Evolutionary conservation across 1,140 invertebrate species (phyloP).

Genomic region (Nebria ingens): DNA sequence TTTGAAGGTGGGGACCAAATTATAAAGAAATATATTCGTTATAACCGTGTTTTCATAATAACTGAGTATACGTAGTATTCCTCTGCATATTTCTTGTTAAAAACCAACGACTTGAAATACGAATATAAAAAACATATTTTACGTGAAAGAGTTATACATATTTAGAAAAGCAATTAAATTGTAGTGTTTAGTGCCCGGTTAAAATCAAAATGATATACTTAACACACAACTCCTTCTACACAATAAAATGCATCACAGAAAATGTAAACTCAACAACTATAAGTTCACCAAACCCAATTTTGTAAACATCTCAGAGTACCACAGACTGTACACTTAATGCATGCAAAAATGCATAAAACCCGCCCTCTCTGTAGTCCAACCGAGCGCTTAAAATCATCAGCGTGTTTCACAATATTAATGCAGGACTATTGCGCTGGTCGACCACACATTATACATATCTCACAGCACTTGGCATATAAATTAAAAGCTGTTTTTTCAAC

Average conservation of each 20-base stretch:
- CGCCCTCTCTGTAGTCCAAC: background rate
- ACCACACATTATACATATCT: conserved; percentile 26
- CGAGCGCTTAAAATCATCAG: background rate
- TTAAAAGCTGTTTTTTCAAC: conserved; percentile 26
- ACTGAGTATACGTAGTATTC: too few species aligned
- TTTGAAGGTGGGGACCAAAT: too few species aligned
- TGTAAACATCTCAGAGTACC: background rate
- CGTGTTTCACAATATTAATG: background rate
- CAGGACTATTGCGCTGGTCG: conserved; percentile 22
- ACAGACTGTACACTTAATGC: conserved; percentile 4
- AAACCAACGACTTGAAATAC: too few species aligned
- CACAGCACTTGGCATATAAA: conserved; percentile 25
- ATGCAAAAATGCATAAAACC: conserved; percentile 8
- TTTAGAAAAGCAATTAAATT: background rate
- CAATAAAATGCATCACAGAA: background rate
- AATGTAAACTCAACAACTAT: too few species aligned
- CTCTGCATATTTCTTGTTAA: too few species aligned
- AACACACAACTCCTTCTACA: background rate
- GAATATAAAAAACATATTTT: background rate
- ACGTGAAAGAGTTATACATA: background rate
- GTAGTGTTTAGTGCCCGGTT: too few species aligned
- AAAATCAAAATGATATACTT: background rate
- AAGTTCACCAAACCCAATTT: background rate
- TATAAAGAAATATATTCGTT: too few species aligned
- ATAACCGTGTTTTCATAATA: too few species aligned